Percentiles rank a stretch among this genome's conserved stretches.
These are phyloP conservation scores for Leptinotarsa undecemlineata DNA, from an alignment of 1,140 invertebrate species.

Conservation along the genomic window DNA sequence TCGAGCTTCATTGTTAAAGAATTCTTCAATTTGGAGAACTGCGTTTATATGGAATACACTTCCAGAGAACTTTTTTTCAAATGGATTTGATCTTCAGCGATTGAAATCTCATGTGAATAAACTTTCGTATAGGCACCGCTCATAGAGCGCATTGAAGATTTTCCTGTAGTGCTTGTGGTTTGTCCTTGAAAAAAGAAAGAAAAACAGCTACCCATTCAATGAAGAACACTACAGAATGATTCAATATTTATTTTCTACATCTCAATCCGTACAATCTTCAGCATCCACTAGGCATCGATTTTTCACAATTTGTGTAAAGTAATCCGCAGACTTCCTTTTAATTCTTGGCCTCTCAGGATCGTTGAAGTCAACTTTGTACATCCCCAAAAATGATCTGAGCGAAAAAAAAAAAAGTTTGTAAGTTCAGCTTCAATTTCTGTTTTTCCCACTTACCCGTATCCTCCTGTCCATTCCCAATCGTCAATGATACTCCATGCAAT, in stretches of 20 bases:
- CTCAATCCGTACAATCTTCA: conserved; percentile 6
- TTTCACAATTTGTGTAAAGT: conserved; percentile 34
- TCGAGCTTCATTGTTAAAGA: too few relatives aligned
- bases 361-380: conserved; percentile 43
- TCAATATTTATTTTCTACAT: neutral
- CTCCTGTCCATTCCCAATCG: conserved; percentile 77
- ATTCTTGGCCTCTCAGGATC: conserved; percentile 48
- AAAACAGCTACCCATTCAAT: too few relatives aligned
- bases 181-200: too few relatives aligned
- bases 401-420: neutral
- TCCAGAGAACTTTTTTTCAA: too few relatives aligned
- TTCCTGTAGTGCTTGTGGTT: too few relatives aligned
- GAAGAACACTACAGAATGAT: too few relatives aligned
- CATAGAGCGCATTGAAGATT: too few relatives aligned
- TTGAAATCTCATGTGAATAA: too few relatives aligned
- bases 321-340: conserved; percentile 44
- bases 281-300: conserved; percentile 26
- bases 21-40: too few relatives aligned
- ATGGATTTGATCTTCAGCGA: too few relatives aligned
- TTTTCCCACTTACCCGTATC: conserved; percentile 62
- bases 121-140: too few relatives aligned
- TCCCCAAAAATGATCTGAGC: conserved; percentile 35
- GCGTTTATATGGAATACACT: too few relatives aligned
- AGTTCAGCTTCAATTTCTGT: neutral
- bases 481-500: conserved; percentile 76